Evolutionary conservation across 2,113 vertebrate species (phyloP).

Genomic region (Tragulus kanchil): DNA sequence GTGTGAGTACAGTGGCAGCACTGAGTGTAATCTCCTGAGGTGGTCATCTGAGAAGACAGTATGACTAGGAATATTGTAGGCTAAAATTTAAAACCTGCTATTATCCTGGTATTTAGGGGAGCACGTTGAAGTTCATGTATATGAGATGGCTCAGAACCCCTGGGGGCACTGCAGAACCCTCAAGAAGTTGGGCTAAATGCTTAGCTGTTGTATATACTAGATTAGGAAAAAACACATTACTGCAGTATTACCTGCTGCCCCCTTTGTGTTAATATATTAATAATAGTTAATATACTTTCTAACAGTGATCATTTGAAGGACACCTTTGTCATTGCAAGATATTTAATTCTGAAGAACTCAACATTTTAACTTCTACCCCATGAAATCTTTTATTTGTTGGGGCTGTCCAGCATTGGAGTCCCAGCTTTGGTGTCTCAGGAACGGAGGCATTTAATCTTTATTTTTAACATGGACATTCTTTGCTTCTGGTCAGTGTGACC

Average conservation of each 20-base stretch:
- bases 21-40: rapidly evolving
- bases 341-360: neutral
- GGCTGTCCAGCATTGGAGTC: neutral
- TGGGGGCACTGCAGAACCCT: neutral
- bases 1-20: rapidly evolving
- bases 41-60: neutral
- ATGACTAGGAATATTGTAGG: neutral
- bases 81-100: neutral
- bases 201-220: neutral
- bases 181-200: neutral
- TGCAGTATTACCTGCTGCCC: neutral
- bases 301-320: rapidly evolving
- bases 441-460: neutral
- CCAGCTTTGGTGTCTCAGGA: neutral
- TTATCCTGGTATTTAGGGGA: neutral
- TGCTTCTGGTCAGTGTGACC: neutral
- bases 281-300: neutral
- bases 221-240: no score
- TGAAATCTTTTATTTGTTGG: neutral
- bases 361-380: neutral
- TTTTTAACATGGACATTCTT: neutral
- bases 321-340: no score
- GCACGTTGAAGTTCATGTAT: neutral
- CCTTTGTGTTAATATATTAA: no score
- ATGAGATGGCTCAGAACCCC: rapidly evolving